Percentiles rank a stretch among this genome's conserved stretches.
phyloP scores from a whole-genome alignment of 2,888 invertebrate genomes.

The Muschampia plurimacula region DNA sequence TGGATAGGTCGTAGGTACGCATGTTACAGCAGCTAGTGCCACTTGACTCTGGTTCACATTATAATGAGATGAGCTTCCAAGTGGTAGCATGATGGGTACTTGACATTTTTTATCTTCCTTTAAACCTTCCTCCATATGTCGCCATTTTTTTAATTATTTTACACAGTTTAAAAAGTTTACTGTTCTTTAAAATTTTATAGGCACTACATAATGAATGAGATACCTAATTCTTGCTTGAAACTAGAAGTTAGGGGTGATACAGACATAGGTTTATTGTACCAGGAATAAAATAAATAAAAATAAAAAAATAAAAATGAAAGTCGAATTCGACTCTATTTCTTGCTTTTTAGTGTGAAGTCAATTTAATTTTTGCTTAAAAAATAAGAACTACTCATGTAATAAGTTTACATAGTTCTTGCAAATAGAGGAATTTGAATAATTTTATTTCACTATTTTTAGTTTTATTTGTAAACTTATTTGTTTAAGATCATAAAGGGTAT shows the following conservation, averaged over 20 bases:
- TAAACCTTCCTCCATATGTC: not conserved
- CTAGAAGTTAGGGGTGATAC: too few relatives aligned
- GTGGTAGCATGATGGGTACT: not conserved
- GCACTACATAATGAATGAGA: not conserved
- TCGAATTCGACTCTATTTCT: too few relatives aligned
- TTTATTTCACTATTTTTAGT: too few relatives aligned
- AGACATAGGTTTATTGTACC: slow-evolving; percentile 3
- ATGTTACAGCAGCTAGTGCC: slow-evolving; percentile 47
- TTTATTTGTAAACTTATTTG: too few relatives aligned
- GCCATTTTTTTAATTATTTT: not conserved
- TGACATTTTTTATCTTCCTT: not conserved
- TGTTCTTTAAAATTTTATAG: not conserved
- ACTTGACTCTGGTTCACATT: slow-evolving; percentile 44
- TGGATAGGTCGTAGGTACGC: slow-evolving; percentile 29
- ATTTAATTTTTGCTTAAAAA: too few relatives aligned
- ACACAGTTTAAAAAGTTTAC: not conserved
- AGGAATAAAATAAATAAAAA: not conserved
- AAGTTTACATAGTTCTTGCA: too few relatives aligned
- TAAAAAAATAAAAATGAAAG: too few relatives aligned
- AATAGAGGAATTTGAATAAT: too few relatives aligned
- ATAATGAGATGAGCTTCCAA: slow-evolving; percentile 23
- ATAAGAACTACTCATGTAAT: too few relatives aligned
- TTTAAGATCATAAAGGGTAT: too few relatives aligned
- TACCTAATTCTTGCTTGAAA: too few relatives aligned
- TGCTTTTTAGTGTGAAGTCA: too few relatives aligned